Evolutionary conservation across 2,113 vertebrate species (phyloP).

Genomic region (Myrmecophaga tridactyla): DNA sequence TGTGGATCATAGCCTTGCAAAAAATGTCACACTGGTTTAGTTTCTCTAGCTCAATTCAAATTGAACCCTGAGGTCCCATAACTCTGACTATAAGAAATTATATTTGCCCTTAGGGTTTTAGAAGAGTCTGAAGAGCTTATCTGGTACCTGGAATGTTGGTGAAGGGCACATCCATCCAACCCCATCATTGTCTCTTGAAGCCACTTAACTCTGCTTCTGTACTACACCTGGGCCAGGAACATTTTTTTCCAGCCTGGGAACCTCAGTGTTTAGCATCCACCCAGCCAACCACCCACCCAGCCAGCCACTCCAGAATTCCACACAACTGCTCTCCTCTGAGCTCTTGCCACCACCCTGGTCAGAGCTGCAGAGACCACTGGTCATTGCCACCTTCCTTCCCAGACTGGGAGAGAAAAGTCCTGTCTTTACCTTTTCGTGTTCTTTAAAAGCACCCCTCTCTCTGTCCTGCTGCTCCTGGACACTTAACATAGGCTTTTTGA

Average conservation of each 20-base stretch:
- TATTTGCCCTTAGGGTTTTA: not conserved
- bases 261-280: not conserved
- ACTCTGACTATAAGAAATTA: not conserved
- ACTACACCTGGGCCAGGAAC: not conserved
- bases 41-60: not conserved
- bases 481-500: not conserved
- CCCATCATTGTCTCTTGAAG: not conserved
- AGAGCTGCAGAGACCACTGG: not conserved
- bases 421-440: not conserved
- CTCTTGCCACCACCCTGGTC: too few species aligned
- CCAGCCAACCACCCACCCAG: too few species aligned
- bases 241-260: not conserved
- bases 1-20: not conserved
- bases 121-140: not conserved
- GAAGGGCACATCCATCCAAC: not conserved
- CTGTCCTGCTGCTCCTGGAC: not conserved
- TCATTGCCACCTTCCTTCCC: not conserved
- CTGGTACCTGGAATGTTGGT: not conserved
- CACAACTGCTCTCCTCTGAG: not conserved
- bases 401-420: not conserved
- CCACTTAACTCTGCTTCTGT: not conserved
- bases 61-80: not conserved
- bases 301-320: not conserved
- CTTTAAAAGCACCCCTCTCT: not conserved
- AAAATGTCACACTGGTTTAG: not conserved